These are phyloP conservation scores for Parapristionchus giblindavisi DNA, from an alignment of 2,888 invertebrate genomes.

Conservation along the genomic window DNA sequence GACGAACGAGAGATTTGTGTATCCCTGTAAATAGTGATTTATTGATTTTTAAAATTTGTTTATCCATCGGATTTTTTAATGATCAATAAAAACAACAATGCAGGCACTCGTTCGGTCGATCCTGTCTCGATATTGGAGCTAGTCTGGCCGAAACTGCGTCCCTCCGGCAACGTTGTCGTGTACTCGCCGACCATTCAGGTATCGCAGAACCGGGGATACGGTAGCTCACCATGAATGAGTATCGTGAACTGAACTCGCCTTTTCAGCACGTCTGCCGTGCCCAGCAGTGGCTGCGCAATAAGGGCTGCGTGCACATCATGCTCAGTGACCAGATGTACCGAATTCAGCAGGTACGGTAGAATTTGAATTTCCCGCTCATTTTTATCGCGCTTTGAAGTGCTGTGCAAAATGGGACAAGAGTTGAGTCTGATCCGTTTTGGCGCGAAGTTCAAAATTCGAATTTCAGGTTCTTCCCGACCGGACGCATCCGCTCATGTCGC, in stretches of 20 bases:
- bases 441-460: constrained; percentile 71
- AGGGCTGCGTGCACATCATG: constrained; percentile 78
- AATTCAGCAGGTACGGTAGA: constrained; percentile 44
- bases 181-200: constrained; percentile 55
- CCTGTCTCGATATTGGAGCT: constrained; percentile 52
- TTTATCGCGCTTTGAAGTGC: neutral
- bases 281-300: constrained; percentile 81
- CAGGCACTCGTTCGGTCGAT: constrained; percentile 45
- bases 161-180: constrained; percentile 58
- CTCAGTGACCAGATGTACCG: constrained; percentile 71
- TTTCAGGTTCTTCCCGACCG: constrained; percentile 75
- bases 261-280: constrained; percentile 82
- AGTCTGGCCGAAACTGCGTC: constrained; percentile 44
- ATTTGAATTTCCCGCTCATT: neutral
- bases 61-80: too few relatives aligned
- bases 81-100: too few relatives aligned
- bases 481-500: constrained; percentile 92
- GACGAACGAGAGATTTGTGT: too few relatives aligned
- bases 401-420: neutral
- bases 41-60: too few relatives aligned
- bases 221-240: neutral
- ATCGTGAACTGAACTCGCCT: neutral
- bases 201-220: neutral
- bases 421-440: neutral
- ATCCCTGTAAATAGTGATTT: too few relatives aligned